phyloP scores from a whole-genome alignment of 53 echinoderm and acorn worm species.

The Echinometra lucunter region DNA sequence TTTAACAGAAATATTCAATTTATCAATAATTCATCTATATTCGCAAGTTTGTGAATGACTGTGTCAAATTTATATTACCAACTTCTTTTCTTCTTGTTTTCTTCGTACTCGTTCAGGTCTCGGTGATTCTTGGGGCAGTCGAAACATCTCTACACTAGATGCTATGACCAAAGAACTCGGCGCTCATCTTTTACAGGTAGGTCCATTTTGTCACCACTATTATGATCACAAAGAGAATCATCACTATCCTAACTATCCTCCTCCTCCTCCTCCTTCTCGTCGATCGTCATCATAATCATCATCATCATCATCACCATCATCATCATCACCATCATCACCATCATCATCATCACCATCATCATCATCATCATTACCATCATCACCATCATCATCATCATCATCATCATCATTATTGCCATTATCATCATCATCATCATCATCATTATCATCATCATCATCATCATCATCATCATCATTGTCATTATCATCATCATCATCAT shows the following conservation, averaged over 20 bases:
- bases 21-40: too few species aligned
- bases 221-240: not conserved
- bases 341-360: slow-evolving; percentile 72
- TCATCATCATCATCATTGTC: slow-evolving; percentile 74
- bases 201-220: not conserved
- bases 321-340: slow-evolving; percentile 57
- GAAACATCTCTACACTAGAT: slow-evolving; percentile 78
- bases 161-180: slow-evolving; percentile 95
- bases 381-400: slow-evolving; percentile 65
- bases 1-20: too few species aligned
- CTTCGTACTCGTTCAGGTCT: slow-evolving; percentile 75
- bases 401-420: slow-evolving; percentile 71
- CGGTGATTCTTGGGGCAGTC: slow-evolving; percentile 97
- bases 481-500: slow-evolving; percentile 36
- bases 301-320: slow-evolving; percentile 4
- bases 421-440: slow-evolving; percentile 23
- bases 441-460: slow-evolving; percentile 50
- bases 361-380: slow-evolving; percentile 67
- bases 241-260: slow-evolving; percentile 49
- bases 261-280: slow-evolving; percentile 72
- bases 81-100: not conserved
- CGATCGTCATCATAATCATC: not conserved
- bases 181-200: slow-evolving; percentile 96
- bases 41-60: too few species aligned
- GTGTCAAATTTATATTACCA: too few species aligned